Evolutionary conservation across 2,113 vertebrate species (phyloP).

Genomic region (Saguinus midas): DNA sequence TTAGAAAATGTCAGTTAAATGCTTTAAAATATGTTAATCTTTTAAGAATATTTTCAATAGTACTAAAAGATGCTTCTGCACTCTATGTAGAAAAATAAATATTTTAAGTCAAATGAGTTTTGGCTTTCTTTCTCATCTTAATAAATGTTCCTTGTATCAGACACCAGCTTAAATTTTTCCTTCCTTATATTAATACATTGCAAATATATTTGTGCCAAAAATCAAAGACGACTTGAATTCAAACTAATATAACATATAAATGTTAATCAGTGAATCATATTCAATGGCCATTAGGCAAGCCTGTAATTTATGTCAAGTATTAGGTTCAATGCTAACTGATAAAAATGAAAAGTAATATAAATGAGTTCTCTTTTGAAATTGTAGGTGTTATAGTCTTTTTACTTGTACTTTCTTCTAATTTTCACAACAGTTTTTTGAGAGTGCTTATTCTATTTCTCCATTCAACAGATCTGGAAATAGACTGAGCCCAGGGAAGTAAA

Average conservation of each 20-base stretch:
- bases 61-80: not conserved
- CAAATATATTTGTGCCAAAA: not conserved
- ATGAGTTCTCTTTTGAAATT: not conserved
- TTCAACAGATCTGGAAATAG: not conserved
- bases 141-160: not conserved
- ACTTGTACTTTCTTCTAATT: not conserved
- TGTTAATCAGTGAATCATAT: not conserved
- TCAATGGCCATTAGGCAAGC: not conserved
- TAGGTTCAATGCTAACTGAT: not conserved
- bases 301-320: not conserved
- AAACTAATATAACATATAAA: conserved; percentile 14
- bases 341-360: not conserved
- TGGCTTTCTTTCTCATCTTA: not conserved
- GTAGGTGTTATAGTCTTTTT: not conserved
- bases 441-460: not conserved
- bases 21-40: not conserved
- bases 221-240: conserved; percentile 4
- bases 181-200: not conserved
- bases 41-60: not conserved
- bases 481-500: not conserved
- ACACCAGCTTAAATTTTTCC: not conserved
- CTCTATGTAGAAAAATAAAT: not conserved
- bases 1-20: not conserved
- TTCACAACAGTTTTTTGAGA: not conserved
- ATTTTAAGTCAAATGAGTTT: not conserved